Evolutionary conservation across 2,113 vertebrate genomes (phyloP).

Genomic region (Pterocles gutturalis): DNA sequence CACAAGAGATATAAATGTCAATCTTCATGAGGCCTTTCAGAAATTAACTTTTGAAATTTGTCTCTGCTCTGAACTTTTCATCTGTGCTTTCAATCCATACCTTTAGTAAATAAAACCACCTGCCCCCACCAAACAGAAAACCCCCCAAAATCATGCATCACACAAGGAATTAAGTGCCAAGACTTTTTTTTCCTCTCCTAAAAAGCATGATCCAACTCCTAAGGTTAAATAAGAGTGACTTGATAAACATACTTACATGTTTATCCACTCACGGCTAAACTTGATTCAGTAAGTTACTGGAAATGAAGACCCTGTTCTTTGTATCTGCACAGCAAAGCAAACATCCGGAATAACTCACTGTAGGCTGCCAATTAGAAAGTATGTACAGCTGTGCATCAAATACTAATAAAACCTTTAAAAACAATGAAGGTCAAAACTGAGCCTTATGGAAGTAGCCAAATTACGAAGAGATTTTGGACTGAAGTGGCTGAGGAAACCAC

Average conservation of each 20-base stretch:
- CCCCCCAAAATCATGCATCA: background rate
- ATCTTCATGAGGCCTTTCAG: background rate
- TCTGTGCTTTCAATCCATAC: background rate
- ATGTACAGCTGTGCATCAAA: background rate
- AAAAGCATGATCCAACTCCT: background rate
- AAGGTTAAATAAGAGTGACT: background rate
- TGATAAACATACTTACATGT: background rate
- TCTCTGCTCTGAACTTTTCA: background rate
- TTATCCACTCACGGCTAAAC: background rate
- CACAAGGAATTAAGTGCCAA: background rate
- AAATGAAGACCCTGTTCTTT: background rate
- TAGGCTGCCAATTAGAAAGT: background rate
- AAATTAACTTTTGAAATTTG: background rate
- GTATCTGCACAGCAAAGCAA: background rate
- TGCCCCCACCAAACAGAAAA: background rate
- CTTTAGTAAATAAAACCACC: background rate
- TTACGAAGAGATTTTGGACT: background rate
- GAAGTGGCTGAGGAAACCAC: background rate
- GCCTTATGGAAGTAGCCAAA: background rate
- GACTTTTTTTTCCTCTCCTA: too few relatives aligned
- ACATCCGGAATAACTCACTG: fast-evolving
- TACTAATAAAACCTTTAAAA: background rate
- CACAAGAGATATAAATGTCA: background rate
- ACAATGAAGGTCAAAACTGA: background rate
- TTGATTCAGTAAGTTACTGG: background rate